A percentile compares a stretch with the other conserved stretches of the same genome.
These are phyloP conservation scores for Chymomyza caudatula DNA, from an alignment of 2,888 invertebrate species.

Conservation along the genomic window DNA sequence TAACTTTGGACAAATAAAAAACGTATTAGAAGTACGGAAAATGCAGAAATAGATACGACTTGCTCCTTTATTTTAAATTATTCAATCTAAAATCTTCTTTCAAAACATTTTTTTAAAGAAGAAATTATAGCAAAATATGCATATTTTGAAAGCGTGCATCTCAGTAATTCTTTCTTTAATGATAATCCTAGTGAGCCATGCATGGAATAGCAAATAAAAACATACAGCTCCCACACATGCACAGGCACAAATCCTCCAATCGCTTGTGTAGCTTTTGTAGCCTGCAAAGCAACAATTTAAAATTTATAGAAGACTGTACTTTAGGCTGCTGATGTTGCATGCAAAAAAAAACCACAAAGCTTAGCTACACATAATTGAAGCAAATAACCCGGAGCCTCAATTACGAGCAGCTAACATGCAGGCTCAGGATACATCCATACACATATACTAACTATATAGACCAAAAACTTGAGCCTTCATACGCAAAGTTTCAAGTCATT, in stretches of 20 bases:
- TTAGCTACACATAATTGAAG: slow-evolving; percentile 30
- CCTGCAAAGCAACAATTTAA: background rate
- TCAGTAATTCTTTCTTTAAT: background rate
- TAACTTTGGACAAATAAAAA: too few species aligned
- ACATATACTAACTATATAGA: background rate
- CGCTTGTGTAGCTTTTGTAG: background rate
- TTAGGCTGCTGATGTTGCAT: background rate
- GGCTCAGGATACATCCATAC: background rate
- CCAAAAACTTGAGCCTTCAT: slow-evolving; percentile 19
- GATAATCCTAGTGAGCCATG: background rate
- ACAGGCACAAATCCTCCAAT: background rate
- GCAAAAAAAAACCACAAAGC: slow-evolving; percentile 10
- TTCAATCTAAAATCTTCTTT: background rate
- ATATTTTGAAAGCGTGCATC: background rate
- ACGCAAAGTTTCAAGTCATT: slow-evolving; percentile 38
- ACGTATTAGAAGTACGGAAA: too few species aligned
- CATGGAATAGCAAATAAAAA: background rate
- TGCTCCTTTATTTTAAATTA: too few species aligned
- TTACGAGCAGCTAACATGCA: background rate
- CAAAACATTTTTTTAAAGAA: background rate
- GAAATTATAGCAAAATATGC: background rate
- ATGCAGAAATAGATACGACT: too few species aligned
- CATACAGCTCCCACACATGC: background rate
- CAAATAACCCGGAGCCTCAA: slow-evolving; percentile 5
- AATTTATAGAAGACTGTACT: background rate